Conservation (phyloP, 2,113 vertebrate species). For the Okapia johnstoni region DNA sequence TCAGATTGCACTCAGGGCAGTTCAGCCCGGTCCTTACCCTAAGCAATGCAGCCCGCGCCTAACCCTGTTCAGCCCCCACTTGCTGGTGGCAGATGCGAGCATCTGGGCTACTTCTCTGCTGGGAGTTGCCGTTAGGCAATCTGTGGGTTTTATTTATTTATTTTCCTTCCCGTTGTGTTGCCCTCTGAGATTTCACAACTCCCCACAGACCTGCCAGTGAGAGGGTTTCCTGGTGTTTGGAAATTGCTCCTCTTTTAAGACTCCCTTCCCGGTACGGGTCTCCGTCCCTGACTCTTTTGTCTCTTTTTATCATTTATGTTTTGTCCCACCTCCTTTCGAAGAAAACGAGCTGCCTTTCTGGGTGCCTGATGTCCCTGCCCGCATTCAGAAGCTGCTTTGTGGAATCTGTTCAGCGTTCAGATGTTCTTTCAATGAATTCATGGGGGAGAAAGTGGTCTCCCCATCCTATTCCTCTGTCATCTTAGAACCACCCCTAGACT, state of each 20-base stretch:
- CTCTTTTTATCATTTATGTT: not conserved
- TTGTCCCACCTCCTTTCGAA: not conserved
- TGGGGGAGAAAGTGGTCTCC: not conserved
- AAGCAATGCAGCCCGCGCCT: not conserved
- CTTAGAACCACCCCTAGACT: not conserved
- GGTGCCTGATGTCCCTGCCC: not conserved
- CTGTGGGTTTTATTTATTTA: not conserved
- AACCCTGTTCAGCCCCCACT: not conserved
- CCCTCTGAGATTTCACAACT: not conserved
- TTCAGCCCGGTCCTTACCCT: not conserved
- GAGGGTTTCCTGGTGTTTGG: not conserved
- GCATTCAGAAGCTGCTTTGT: not conserved
- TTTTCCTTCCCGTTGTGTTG: not conserved
- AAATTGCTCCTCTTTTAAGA: not conserved
- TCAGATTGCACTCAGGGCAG: not conserved
- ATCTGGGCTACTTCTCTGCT: not conserved
- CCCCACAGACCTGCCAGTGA: fast-evolving
- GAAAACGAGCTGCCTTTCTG: not conserved
- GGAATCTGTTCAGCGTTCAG: not conserved
- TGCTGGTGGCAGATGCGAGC: fast-evolving
- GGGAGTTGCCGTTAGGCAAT: not conserved
- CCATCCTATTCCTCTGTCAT: not conserved
- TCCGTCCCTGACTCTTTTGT: not conserved
- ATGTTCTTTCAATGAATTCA: not conserved
- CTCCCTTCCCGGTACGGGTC: not conserved